Evolutionary conservation across 2,888 invertebrate species (phyloP).

Genomic region (Sphaerophoria taeniata): DNA sequence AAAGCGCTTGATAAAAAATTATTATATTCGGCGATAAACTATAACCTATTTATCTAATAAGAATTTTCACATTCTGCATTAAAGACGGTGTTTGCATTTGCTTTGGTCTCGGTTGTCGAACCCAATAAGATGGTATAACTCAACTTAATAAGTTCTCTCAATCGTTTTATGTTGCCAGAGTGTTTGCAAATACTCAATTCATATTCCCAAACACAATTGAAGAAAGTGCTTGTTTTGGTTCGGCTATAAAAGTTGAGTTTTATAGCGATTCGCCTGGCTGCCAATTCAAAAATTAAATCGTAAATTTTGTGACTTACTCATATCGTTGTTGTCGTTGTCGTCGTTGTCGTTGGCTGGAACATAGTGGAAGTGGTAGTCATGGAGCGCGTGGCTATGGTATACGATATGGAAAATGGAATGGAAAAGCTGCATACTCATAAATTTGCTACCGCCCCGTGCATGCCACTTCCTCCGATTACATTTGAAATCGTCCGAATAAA

Average conservation of each 20-base stretch:
- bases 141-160: conserved; percentile 32
- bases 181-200: conserved; percentile 49
- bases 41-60: conserved; percentile 71
- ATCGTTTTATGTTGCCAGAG: conserved; percentile 39
- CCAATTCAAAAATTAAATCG: conserved; percentile 75
- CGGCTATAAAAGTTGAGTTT: conserved; percentile 71
- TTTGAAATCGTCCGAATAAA: conserved; percentile 45
- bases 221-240: conserved; percentile 67
- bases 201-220: conserved; percentile 55
- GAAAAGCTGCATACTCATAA: conserved; percentile 72
- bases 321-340: conserved; percentile 36
- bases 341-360: background rate
- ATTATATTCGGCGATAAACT: conserved; percentile 68
- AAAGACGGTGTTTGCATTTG: conserved; percentile 20
- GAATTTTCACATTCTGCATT: conserved; percentile 60
- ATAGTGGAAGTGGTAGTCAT: conserved; percentile 21
- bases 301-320: conserved; percentile 75
- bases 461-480: conserved; percentile 31
- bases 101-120: conserved; percentile 27
- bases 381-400: conserved; percentile 68
- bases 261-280: conserved; percentile 74
- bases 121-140: conserved; percentile 40
- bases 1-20: conserved; percentile 65
- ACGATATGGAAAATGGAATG: conserved; percentile 46
- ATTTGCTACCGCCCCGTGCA: conserved; percentile 45